These are phyloP conservation scores for Drosophila paulistorum DNA, from an alignment of 1,140 invertebrate species.

Conservation along the genomic window DNA sequence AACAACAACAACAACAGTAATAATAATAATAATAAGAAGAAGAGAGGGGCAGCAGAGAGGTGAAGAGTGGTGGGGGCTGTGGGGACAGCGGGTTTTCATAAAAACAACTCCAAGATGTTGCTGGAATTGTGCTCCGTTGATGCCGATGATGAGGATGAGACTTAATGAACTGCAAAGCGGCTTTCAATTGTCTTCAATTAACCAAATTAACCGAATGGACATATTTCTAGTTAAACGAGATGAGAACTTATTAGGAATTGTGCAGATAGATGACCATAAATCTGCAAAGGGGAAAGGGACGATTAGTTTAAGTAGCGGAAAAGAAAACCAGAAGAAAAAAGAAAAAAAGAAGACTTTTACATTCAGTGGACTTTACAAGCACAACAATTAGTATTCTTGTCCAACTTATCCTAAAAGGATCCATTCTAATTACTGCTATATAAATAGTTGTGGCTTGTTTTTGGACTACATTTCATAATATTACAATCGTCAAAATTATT, in stretches of 20 bases:
- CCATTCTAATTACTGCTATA: too few relatives aligned
- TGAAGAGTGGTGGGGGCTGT: neutral
- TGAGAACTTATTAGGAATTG: conserved; percentile 20
- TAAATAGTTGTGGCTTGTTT: too few relatives aligned
- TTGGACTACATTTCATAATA: too few relatives aligned
- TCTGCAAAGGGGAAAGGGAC: neutral
- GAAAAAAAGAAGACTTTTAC: neutral
- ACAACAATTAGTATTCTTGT: too few relatives aligned
- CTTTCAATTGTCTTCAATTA: conserved; percentile 80
- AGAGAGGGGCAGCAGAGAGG: conserved; percentile 11
- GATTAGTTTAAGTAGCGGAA: conserved; percentile 5
- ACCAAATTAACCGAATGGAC: conserved; percentile 76
- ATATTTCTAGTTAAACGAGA: conserved; percentile 24
- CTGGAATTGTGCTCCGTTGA: conserved; percentile 15
- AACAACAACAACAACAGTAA: conserved; percentile 44
- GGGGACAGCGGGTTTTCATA: conserved; percentile 15
- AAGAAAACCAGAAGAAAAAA: neutral
- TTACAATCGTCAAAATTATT: too few relatives aligned
- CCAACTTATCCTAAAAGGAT: too few relatives aligned
- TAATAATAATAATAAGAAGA: conserved; percentile 31
- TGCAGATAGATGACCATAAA: neutral
- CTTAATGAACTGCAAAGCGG: conserved; percentile 80
- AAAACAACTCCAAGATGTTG: conserved; percentile 25
- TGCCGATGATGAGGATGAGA: conserved; percentile 38
- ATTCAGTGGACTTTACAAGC: too few relatives aligned